Percentiles rank a stretch among this genome's conserved stretches.
Conservation (phyloP, 1,140 invertebrate species). For the Phortica variegata region DNA sequence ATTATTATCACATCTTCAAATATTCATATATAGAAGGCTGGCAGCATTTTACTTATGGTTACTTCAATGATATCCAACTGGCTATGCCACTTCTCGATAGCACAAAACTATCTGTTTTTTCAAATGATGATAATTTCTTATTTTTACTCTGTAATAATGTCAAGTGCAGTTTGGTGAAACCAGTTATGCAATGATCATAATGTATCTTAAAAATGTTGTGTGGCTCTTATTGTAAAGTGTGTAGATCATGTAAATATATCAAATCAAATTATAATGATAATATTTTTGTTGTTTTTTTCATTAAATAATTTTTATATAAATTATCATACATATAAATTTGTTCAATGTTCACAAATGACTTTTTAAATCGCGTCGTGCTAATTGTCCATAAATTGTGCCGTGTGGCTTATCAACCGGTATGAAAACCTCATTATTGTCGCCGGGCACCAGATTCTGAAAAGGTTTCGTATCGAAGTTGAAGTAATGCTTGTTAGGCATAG, state of each 20-base stretch:
- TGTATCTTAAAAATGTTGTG: too few species aligned
- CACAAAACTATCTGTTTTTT: too few species aligned
- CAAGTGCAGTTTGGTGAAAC: too few species aligned
- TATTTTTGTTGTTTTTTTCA: too few species aligned
- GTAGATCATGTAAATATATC: too few species aligned
- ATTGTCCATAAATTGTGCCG: conserved; percentile 71
- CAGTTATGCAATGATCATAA: too few species aligned
- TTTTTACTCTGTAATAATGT: too few species aligned
- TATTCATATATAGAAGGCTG: conserved; percentile 35
- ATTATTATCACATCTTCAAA: conserved; percentile 37
- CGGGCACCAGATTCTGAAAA: conserved; percentile 65
- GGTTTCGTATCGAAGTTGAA: conserved; percentile 71
- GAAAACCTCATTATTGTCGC: conserved; percentile 69
- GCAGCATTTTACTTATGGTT: conserved; percentile 33
- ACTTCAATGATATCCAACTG: conserved; percentile 27
- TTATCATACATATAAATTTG: too few species aligned
- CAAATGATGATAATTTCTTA: too few species aligned
- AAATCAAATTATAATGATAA: too few species aligned
- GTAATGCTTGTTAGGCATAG: conserved; percentile 79
- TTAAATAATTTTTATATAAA: too few species aligned
- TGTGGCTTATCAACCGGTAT: conserved; percentile 74
- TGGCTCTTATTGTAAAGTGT: too few species aligned
- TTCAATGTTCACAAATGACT: conserved; percentile 49
- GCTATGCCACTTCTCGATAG: conserved; percentile 32
- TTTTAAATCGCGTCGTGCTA: conserved; percentile 62